phyloP scores from a whole-genome alignment of 2,113 vertebrate species.

The Cyphomyrus discorhynchus region DNA sequence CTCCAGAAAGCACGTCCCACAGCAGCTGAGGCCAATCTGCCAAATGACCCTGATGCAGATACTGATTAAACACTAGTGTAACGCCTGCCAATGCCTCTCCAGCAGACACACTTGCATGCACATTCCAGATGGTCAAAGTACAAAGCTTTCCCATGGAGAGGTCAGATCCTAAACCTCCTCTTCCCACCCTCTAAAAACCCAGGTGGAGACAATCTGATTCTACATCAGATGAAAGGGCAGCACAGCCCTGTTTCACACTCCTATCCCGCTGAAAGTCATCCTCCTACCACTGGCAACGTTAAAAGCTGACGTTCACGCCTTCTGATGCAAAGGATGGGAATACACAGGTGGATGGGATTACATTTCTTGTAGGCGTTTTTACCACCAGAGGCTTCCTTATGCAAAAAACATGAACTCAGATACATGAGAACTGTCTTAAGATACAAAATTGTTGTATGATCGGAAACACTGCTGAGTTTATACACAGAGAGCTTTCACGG shows the following conservation, averaged over 20 bases:
- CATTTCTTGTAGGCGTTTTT: not conserved
- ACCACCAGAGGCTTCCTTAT: not conserved
- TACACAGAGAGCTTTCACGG: not conserved
- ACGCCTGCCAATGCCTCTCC: not conserved
- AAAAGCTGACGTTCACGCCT: not conserved
- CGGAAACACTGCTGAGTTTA: not conserved
- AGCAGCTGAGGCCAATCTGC: not conserved
- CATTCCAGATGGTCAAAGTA: slow-evolving; percentile 5
- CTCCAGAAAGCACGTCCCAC: not conserved
- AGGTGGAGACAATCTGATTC: not conserved
- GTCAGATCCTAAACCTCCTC: not conserved
- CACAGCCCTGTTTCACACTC: not conserved
- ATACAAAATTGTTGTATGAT: not conserved
- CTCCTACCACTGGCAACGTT: not conserved
- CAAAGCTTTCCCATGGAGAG: not conserved
- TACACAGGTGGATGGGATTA: not conserved
- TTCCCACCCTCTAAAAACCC: not conserved
- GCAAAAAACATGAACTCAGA: not conserved
- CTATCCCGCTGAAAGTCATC: not conserved
- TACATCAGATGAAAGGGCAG: not conserved
- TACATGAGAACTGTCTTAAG: not conserved
- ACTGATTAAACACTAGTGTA: not conserved
- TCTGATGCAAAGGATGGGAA: not conserved
- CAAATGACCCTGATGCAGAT: slow-evolving; percentile 7
- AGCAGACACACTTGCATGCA: not conserved